phyloP scores from a whole-genome alignment of 1,140 invertebrate species.

The Latrodectus geometricus region DNA sequence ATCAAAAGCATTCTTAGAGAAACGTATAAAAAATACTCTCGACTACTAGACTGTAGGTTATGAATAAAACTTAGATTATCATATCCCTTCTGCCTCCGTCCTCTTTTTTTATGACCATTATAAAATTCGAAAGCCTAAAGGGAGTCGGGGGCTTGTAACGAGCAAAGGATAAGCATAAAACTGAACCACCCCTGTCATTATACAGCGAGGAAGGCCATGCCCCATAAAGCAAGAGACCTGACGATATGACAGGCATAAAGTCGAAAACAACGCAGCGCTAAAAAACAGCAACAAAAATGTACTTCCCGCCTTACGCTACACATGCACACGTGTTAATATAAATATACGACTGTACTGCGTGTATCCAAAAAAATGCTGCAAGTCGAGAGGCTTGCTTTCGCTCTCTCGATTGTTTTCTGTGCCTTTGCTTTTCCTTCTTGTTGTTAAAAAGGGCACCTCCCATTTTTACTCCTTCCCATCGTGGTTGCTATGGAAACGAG shows the following conservation, averaged over 20 bases:
- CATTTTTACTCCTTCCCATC: slow-evolving; percentile 1
- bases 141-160: neutral
- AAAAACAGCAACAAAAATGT: neutral
- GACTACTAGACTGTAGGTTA: neutral
- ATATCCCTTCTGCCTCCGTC: neutral
- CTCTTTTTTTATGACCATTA: slow-evolving; percentile 10
- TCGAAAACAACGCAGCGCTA: neutral
- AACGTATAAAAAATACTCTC: too few species aligned
- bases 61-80: slow-evolving; percentile 22
- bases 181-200: neutral
- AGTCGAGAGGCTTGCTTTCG: neutral
- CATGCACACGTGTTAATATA: neutral
- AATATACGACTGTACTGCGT: neutral
- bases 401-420: neutral
- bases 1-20: too few species aligned
- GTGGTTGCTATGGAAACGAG: neutral
- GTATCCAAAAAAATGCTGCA: neutral
- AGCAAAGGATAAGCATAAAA: slow-evolving; percentile 11
- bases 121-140: slow-evolving; percentile 2
- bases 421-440: neutral
- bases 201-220: neutral
- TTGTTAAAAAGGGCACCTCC: slow-evolving; percentile 1
- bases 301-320: neutral
- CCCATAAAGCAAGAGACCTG: slow-evolving; percentile 8
- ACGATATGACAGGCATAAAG: slow-evolving; percentile 15